Conservation (phyloP, 2,797 vertebrate genomes). For the Stomatorhinus walkeri region DNA sequence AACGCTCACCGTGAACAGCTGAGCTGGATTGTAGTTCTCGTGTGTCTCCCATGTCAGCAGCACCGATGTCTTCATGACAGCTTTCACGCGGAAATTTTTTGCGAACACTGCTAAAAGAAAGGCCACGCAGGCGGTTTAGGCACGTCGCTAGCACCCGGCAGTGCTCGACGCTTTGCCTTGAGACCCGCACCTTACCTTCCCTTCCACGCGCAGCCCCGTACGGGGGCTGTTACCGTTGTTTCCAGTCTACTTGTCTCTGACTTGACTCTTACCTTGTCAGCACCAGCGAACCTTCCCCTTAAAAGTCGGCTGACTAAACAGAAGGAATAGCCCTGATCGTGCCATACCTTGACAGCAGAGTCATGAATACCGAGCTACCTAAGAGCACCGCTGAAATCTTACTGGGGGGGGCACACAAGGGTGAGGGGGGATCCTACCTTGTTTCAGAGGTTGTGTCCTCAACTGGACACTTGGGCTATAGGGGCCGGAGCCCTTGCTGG, state of each 20-base stretch:
- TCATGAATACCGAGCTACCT: slow-evolving; percentile 10
- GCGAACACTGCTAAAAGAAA: slow-evolving; percentile 85
- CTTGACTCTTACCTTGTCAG: slow-evolving; percentile 24
- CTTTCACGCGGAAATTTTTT: slow-evolving; percentile 97
- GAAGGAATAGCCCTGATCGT: not conserved
- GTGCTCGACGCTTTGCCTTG: too few species aligned
- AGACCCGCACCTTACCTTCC: slow-evolving; percentile 19
- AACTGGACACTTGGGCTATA: slow-evolving; percentile 93
- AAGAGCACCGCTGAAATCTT: slow-evolving; percentile 22
- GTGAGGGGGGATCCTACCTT: slow-evolving; percentile 90
- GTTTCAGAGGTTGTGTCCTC: slow-evolving; percentile 87
- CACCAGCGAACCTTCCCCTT: not conserved
- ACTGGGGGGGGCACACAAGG: slow-evolving; percentile 22
- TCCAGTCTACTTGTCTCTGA: not conserved
- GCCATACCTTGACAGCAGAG: slow-evolving; percentile 21
- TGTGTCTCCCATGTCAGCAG: slow-evolving; percentile 94
- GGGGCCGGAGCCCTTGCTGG: slow-evolving; percentile 84
- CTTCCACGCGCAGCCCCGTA: not conserved
- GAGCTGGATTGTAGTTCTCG: slow-evolving; percentile 83
- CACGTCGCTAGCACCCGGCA: slow-evolving; percentile 8
- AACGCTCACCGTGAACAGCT: slow-evolving; percentile 85
- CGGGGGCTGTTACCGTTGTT: not conserved
- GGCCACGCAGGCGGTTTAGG: slow-evolving; percentile 60
- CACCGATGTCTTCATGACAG: slow-evolving; percentile 95
- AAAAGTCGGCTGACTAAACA: slow-evolving; percentile 18